A percentile compares a stretch with the other conserved stretches of the same genome.
Conservation (phyloP, 2,113 vertebrate genomes). For the Mastomys coucha region DNA sequence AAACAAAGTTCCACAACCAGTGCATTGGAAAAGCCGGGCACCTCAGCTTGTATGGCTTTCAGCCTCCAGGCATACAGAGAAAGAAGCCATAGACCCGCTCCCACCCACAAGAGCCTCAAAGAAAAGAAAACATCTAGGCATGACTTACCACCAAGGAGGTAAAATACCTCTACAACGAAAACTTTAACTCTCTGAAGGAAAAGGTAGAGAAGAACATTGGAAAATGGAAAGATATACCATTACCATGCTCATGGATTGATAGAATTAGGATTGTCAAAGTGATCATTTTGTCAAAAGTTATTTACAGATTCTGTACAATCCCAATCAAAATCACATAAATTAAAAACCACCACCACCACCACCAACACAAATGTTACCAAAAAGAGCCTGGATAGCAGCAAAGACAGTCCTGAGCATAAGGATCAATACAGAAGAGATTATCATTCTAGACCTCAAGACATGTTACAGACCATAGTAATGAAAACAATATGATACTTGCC, state of each 20-base stretch:
- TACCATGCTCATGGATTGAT: background rate
- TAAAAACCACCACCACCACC: background rate
- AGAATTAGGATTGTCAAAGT: background rate
- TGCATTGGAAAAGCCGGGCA: background rate
- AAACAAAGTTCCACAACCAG: background rate
- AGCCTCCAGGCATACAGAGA: background rate
- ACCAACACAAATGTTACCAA: background rate
- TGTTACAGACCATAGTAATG: background rate
- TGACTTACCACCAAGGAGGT: background rate
- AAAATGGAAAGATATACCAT: background rate
- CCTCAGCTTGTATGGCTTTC: background rate
- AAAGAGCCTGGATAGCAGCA: background rate
- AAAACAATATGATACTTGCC: background rate
- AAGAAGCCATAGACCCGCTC: background rate
- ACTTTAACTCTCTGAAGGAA: background rate
- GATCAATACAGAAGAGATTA: background rate
- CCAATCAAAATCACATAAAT: background rate
- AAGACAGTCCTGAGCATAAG: background rate
- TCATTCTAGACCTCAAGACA: background rate
- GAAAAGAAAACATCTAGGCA: background rate
- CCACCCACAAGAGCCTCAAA: no score
- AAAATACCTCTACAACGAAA: background rate
- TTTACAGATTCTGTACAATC: background rate
- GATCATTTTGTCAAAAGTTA: background rate
- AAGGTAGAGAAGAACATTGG: background rate